Base-by-base conservation (phyloP, 2,888 invertebrate species). In the Deroplatys truncata region DNA sequence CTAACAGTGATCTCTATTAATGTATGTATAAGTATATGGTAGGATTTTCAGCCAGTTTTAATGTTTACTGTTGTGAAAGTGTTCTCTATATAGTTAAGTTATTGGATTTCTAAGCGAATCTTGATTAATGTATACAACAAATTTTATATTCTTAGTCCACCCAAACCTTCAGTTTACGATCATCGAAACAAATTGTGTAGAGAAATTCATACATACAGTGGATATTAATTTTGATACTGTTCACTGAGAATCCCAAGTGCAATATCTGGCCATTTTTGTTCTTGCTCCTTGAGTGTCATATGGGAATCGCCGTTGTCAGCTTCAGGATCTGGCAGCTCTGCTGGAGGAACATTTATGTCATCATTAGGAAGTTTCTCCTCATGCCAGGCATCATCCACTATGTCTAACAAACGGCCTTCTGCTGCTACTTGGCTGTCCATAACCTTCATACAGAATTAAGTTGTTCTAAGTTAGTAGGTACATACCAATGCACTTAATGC, bases 301-400 rank as follows among this genome's bases (percentile, higher is more conserved):
- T 97, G 97, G 7, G 98, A 97, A 94, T 98, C 98, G 31, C 97
- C 98, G 92, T 97, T 97, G 93, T 99, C 98, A 2, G 98, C 97
- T 93, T 98, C 98, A 0, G 98, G 98, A 94, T 99, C 98, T 1
- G 98, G 98, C 88, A 99, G 94, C 94, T 98, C 98, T 92, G 97
- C 96, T 88, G 96, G 93, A 3, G 98, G 98, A 10, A 99, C 98
- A 89, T 94, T 93, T 91, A 97, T 97, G 92, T 98, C 98, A 93
- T 98, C 98, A 92, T 96, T 95, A 7, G 98, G 97, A 85, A 98
- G 94, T 92, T 95, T 95, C 92, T 98, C 98, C 90, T 97, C 96
- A 89, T 97, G 95, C 98, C 99, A 99, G 92, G 96, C 96, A 92
- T 97, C 97, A 93, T 98, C 98, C 91, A 98, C 96, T 89, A 98